A percentile compares a stretch with the other conserved stretches of the same genome.
Conservation (phyloP, 2,797 vertebrate genomes). For the Parambassis ranga region DNA sequence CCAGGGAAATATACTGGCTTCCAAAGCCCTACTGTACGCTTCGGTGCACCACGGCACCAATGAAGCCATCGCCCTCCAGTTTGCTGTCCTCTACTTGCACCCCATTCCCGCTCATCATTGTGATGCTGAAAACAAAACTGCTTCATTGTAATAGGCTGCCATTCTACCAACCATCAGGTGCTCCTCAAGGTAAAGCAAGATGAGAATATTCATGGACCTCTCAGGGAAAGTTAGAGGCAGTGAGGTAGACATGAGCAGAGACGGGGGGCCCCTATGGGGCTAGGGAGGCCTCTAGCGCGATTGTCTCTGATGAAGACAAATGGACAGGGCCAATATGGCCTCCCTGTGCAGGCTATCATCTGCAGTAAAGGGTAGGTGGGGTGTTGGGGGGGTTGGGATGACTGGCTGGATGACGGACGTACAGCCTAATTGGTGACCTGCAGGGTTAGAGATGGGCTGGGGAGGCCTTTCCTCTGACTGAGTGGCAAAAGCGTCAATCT, state of each 20-base stretch:
- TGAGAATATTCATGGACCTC: conserved; percentile 60
- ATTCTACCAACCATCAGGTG: conserved; percentile 53
- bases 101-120: conserved; percentile 52
- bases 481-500: conserved; percentile 71
- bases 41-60: conserved; percentile 47
- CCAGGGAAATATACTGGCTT: conserved; percentile 57
- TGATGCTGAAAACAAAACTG: conserved; percentile 57
- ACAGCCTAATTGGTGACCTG: conserved; percentile 71
- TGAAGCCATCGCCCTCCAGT: conserved; percentile 25
- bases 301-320: conserved; percentile 80
- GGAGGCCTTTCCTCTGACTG: conserved; percentile 48
- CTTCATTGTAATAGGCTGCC: conserved; percentile 53
- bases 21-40: conserved; percentile 55
- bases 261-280: conserved; percentile 50
- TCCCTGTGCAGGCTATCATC: conserved; percentile 49
- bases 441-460: conserved; percentile 40
- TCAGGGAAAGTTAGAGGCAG: conserved; percentile 51
- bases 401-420: conserved; percentile 52
- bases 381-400: conserved; percentile 27
- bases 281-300: conserved; percentile 51
- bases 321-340: conserved; percentile 66
- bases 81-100: conserved; percentile 31
- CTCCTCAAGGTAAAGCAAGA: conserved; percentile 47
- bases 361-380: conserved; percentile 37
- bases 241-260: conserved; percentile 59